A percentile compares a stretch with the other conserved stretches of the same genome.
phyloP scores from a whole-genome alignment of 2,888 invertebrate genomes.

The Lithosia quadra region DNA sequence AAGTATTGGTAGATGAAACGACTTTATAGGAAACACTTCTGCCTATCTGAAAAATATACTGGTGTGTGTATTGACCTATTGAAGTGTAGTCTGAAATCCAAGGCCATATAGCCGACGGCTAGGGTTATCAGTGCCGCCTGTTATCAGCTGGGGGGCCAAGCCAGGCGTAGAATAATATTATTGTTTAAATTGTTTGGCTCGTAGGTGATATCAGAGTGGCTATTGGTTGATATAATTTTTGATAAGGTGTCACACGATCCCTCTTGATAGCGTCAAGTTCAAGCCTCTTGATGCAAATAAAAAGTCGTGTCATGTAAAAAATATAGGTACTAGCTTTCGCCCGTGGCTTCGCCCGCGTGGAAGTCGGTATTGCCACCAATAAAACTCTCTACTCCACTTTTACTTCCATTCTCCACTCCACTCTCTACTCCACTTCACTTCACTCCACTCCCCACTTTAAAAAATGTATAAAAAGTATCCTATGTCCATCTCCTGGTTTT shows the following conservation, averaged over 20 bases:
- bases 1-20: no score
- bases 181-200: neutral
- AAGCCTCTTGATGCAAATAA: no score
- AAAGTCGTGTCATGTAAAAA: neutral
- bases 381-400: no score
- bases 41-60: neutral
- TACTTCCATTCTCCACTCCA: no score
- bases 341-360: no score
- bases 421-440: no score
- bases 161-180: neutral
- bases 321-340: no score
- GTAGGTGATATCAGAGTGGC: neutral
- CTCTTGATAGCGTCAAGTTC: neutral
- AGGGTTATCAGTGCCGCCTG: conserved; percentile 37
- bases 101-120: conserved; percentile 32
- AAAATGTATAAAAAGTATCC: no score
- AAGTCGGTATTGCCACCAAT: no score
- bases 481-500: no score
- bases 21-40: no score
- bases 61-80: neutral
- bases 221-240: neutral
- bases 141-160: conserved; percentile 31
- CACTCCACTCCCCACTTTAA: no score
- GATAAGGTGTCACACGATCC: neutral
- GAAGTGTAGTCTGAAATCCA: conserved; percentile 18